Evolutionary conservation across 2,888 invertebrate species (phyloP).

Genomic region (Pediacus dermestoides): DNA sequence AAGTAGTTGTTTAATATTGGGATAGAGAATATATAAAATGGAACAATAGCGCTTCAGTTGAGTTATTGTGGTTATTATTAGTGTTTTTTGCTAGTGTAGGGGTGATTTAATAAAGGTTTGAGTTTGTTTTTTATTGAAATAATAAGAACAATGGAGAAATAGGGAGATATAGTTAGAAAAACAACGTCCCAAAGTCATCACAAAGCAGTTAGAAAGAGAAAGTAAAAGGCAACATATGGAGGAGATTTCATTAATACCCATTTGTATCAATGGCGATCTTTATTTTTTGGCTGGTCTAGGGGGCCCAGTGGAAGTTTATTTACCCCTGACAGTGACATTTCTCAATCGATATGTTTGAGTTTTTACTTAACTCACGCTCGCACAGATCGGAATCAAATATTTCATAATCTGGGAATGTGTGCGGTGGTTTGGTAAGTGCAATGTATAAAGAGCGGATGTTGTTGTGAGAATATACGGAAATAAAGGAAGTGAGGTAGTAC

Average conservation of each 20-base stretch:
- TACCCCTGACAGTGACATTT: constrained; percentile 16
- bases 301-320: constrained; percentile 19
- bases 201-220: constrained; percentile 31
- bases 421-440: not conserved
- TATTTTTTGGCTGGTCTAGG: constrained; percentile 23
- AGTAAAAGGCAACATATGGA: constrained; percentile 40
- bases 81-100: too few relatives aligned
- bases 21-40: too few relatives aligned
- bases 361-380: constrained; percentile 14
- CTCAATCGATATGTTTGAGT: constrained; percentile 23
- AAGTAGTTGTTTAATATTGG: too few relatives aligned
- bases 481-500: constrained; percentile 32
- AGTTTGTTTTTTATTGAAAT: constrained; percentile 1
- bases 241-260: constrained; percentile 38
- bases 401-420: not conserved
- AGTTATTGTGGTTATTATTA: too few relatives aligned
- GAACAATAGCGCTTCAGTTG: too few relatives aligned
- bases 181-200: constrained; percentile 19
- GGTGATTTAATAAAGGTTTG: not conserved
- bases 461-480: constrained; percentile 27
- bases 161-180: constrained; percentile 7
- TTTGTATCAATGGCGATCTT: constrained; percentile 34
- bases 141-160: not conserved
- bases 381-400: not conserved
- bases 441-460: constrained; percentile 16